phyloP scores from a whole-genome alignment of 1,140 invertebrate genomes.

The Calycopis cecrops region DNA sequence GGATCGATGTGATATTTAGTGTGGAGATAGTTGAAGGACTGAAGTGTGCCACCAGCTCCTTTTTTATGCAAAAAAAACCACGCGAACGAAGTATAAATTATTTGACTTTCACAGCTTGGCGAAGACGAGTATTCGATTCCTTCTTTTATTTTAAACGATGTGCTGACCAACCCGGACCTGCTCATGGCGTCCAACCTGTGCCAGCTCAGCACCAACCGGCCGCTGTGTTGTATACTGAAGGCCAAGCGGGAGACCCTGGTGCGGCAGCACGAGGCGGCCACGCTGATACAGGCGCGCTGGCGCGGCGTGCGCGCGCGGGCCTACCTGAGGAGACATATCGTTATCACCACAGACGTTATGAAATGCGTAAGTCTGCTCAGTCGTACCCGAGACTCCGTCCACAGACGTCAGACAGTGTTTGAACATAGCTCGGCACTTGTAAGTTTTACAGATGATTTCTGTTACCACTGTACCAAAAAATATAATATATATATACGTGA shows the following conservation, averaged over 20 bases:
- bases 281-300: conserved; percentile 49
- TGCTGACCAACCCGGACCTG: conserved; percentile 29
- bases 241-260: conserved; percentile 46
- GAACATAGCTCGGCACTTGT: too few species aligned
- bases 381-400: too few species aligned
- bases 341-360: conserved; percentile 37
- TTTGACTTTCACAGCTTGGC: background rate
- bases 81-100: background rate
- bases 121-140: background rate
- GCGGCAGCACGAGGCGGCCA: conserved; percentile 50
- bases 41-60: too few species aligned
- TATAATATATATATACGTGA: too few species aligned
- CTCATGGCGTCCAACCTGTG: conserved; percentile 43
- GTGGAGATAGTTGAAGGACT: too few species aligned
- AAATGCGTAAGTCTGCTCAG: conserved; percentile 38
- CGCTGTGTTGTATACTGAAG: conserved; percentile 46
- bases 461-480: too few species aligned
- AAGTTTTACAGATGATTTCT: too few species aligned
- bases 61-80: too few species aligned
- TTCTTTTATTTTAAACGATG: conserved; percentile 10
- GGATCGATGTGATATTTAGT: too few species aligned
- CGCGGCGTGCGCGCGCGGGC: conserved; percentile 51
- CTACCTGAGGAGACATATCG: conserved; percentile 29
- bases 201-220: conserved; percentile 28
- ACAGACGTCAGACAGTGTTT: too few species aligned